phyloP scores from a whole-genome alignment of 2,888 invertebrate genomes.

The Icerya purchasi region DNA sequence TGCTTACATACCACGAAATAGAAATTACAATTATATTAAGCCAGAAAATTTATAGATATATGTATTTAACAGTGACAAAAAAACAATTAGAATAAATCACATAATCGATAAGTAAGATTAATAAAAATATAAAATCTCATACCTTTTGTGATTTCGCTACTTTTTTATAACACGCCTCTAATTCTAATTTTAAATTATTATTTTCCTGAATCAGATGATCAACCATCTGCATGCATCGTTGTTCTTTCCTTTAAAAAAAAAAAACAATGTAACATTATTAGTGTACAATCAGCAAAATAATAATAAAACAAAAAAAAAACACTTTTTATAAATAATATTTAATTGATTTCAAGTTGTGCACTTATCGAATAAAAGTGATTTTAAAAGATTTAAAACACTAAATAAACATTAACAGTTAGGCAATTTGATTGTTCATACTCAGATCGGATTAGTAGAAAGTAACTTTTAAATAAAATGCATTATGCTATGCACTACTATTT shows the following conservation, averaged over 20 bases:
- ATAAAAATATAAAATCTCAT: conserved; percentile 14
- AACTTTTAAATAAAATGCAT: too few species aligned
- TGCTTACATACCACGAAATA: too few species aligned
- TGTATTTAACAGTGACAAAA: too few species aligned
- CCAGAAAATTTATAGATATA: too few species aligned
- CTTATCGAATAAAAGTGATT: background rate
- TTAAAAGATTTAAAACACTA: too few species aligned
- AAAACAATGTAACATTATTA: conserved; percentile 1
- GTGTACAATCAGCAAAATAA: background rate
- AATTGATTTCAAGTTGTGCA: background rate
- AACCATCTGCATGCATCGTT: conserved; percentile 40
- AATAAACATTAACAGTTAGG: too few species aligned
- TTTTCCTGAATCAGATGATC: conserved; percentile 69
- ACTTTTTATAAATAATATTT: background rate
- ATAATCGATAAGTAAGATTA: background rate
- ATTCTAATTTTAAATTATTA: conserved; percentile 55
- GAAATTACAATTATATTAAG: too few species aligned
- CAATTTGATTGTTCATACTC: too few species aligned
- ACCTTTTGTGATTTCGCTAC: conserved; percentile 73
- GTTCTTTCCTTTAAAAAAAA: conserved; percentile 19
- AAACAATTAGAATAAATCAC: too few species aligned
- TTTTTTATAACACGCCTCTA: conserved; percentile 60
- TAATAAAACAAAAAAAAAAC: background rate
- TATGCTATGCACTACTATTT: too few species aligned
- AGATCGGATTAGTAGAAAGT: too few species aligned